Percentiles rank a stretch among this genome's conserved stretches.
These are phyloP conservation scores for Pagetopsis macropterus DNA, from an alignment of 2,797 vertebrate genomes.

Conservation along the genomic window DNA sequence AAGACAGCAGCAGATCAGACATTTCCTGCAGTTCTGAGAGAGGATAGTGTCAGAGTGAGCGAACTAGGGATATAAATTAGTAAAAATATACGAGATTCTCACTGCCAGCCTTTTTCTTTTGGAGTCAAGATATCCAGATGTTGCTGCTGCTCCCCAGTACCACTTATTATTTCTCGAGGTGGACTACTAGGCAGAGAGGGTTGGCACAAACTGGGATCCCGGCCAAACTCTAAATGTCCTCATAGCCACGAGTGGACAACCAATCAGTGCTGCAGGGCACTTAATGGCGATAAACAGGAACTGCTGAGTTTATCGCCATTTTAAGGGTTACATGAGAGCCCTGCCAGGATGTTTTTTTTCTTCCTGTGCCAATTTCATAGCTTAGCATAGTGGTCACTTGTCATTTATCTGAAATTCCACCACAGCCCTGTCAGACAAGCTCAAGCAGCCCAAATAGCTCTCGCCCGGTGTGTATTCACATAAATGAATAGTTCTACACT, in stretches of 20 bases:
- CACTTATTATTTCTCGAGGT: slow-evolving; percentile 37
- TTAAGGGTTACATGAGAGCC: slow-evolving; percentile 28
- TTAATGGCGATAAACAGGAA: slow-evolving; percentile 39
- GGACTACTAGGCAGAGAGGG: slow-evolving; percentile 3
- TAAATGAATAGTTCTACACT: too few species aligned
- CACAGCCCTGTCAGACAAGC: too few species aligned
- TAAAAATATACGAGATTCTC: slow-evolving; percentile 26
- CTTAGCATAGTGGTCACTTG: not conserved
- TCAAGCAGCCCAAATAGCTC: too few species aligned
- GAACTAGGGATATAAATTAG: slow-evolving; percentile 41
- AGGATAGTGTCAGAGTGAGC: slow-evolving; percentile 7
- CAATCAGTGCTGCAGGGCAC: slow-evolving; percentile 37
- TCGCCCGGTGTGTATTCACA: too few species aligned
- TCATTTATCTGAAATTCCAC: not conserved
- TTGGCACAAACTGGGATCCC: slow-evolving; percentile 33
- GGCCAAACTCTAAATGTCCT: slow-evolving; percentile 51
- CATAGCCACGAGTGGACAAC: slow-evolving; percentile 40
- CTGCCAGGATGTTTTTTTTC: slow-evolving; percentile 17
- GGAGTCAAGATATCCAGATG: slow-evolving; percentile 14
- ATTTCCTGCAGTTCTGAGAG: slow-evolving; percentile 17
- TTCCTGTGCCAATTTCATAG: slow-evolving; percentile 14
- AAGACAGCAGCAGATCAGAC: slow-evolving; percentile 31
- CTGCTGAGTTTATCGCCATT: slow-evolving; percentile 48
- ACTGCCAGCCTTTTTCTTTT: slow-evolving; percentile 5
- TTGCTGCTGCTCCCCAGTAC: slow-evolving; percentile 3